Conservation (phyloP, 2,113 vertebrate species). For the Mustelus asterias region DNA sequence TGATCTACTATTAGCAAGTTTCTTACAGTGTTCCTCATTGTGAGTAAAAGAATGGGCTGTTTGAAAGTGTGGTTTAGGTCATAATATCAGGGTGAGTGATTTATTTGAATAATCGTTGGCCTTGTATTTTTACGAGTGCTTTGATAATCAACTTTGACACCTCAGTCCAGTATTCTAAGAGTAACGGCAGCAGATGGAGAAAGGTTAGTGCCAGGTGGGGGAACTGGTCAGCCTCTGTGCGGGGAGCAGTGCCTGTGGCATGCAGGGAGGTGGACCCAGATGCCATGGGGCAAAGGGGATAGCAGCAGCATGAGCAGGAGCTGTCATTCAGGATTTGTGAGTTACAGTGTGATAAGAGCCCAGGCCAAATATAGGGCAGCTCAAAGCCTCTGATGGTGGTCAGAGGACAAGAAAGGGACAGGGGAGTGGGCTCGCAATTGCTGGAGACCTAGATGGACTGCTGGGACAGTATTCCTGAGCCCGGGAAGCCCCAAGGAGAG, state of each 20-base stretch:
- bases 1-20: neutral
- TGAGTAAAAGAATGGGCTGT: neutral
- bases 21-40: neutral
- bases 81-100: neutral
- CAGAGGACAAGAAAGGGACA: neutral
- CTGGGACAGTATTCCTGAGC: neutral
- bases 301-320: neutral
- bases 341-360: no score
- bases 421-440: neutral
- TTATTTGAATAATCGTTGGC: neutral
- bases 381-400: neutral
- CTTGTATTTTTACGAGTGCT: neutral
- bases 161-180: neutral
- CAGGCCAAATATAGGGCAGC: no score
- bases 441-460: neutral
- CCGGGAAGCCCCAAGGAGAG: neutral
- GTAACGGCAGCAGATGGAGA: neutral
- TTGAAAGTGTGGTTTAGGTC: neutral
- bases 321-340: no score
- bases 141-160: neutral
- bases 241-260: no score
- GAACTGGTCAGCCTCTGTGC: no score
- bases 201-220: no score
- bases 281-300: neutral
- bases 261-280: neutral